Base-by-base conservation (phyloP, 2,797 vertebrate genomes). In the Takifugu rubripes region DNA sequence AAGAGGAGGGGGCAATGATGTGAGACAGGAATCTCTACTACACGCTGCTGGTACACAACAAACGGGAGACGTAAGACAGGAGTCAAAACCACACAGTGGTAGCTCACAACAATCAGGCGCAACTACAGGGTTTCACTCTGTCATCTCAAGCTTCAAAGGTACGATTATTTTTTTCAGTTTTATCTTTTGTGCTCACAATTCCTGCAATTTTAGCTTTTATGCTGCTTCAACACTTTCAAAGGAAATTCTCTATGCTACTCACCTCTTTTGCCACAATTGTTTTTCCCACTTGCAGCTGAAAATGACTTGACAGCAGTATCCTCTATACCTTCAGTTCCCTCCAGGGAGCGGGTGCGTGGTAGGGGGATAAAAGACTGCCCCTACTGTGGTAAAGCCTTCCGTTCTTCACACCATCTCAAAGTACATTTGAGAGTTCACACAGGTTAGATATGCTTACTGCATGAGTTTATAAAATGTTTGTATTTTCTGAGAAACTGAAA, bases 391-490 rank as follows among this genome's bases (percentile, higher is more conserved):
- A 97, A 97, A 89, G 93, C 94, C 52, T 97, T 97, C 88, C 94
- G 95, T 62, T 96, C 94, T 49, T 95, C 95, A 49, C 95, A 97
- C 84, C 95, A 97, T 79, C 93, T 97, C 75, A 97, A 97, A 90
- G 95, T 97, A 78, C 95, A 97, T 80, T 91, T 97, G 54, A 91
- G 95, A 59, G 94, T 96, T 72, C 95, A 97, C 87, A 97, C 95
- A 93, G 95, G 95, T 97, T 85, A 70, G 79, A 25, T 21, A 8
- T 25, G 46, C 46, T 48, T n/a, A 40, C 33, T 12, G 33, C 33
- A 17, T 7, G 16, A 44, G 16, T 44, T 44, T 17, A 44, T 5
- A n/a, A 44, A 17, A n/a, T 44, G n/a, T 44, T 6, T 44, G 15
- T 16, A 44, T 9, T 6, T 44, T 17, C 6, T 1, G 9, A 44